Base-by-base conservation (phyloP, 53 echinoderm and acorn worm species). In the Zoroaster sp. region DNA sequence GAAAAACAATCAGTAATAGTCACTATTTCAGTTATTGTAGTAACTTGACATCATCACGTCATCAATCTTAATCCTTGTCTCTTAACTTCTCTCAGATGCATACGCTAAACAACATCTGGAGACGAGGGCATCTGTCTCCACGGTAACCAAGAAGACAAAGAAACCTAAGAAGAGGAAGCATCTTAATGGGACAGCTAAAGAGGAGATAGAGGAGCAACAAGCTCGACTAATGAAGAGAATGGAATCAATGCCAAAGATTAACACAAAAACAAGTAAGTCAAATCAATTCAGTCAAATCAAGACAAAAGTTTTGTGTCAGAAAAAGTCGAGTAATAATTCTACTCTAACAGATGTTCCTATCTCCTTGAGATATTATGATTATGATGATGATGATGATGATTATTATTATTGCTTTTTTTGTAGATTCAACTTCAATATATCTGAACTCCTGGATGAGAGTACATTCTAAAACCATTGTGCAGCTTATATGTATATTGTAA, bases 401-500 rank as follows among this genome's bases (percentile, higher is more conserved):
- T 18, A 4, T 40, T 65, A 37, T 59, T 25, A 17, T 3, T 32
- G 4, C 17, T 10, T 68, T 28, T 83, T n/a, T 35, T 18, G 42
- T 45, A 83, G 83, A 44, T 32, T 83, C 11, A 46, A 9, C 30
- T 20, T 36, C 83, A 17, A 69, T 34, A 66, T 52, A 83, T 51
- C 70, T 83, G 44, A 69, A 46, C 35, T 47, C 83, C 6, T 70
- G 69, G 83, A 35, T 47, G 2, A 7, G 51, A 10, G 70, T 70
- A 10, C 47, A 83, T 51, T 83, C 83, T 47, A 70, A 47, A 20
- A 83, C 35, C 14, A 20, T 83, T 45, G 70, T 83, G 83, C 71
- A 69, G 71, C 70, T 83, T 47, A 71, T 83, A 8, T 83, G 83
- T 83, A 47, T 71, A 49, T 83, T 83, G 83, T 83, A 83, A 83